Evolutionary conservation across 2,113 vertebrate species (phyloP), one percentile per base, ranked within the genome.

Genomic region (Sinocyclocheilus rhinocerous): DNA sequence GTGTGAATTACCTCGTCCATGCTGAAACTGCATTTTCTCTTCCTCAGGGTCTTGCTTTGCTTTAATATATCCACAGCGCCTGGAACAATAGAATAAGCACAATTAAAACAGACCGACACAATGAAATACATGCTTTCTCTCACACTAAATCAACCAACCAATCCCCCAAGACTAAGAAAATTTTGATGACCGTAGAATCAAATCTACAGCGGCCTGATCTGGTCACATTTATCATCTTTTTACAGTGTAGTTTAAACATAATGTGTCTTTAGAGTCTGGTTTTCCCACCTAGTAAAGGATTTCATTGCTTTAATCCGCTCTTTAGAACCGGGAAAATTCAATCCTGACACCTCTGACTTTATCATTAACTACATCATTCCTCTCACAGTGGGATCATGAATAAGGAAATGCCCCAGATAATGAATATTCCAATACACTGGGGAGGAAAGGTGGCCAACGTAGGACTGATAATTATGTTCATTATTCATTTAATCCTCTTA

Each of bases 1-100:
- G 63, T n/a, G 57, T 26, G 81, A 9, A 86, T 89, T 92, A 96
- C 96, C 95, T 93, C 94, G 90, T 24, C 95, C 94, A 29, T 95
- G 95, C 83, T 96, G 96, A 90, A 96, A 96, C 81, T 96, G 96
- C 95, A 96, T 94, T 92, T 96, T 96, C 87, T 96, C 96, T 81
- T 96, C 96, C 80, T 96, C 95, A 0, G 96, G 96, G 88, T 96
- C 95, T 90, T 96, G 95, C 87, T 96, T 96, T 29, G 96, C 95
- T 92, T 96, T 96, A 88, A 96, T 96, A 76, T 96, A 96, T 67
- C 95, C 96, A 90, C 96, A 96, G 83, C 95, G 96, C 89, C 96
- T 96, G 91, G 72, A 87, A 76, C 88, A 87, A 85, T 75, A 85
- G 89, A 26, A 24, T 18, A 85, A 39, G 29, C 70, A 22, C n/a